Base-by-base conservation (phyloP, 1,140 invertebrate species). In the Zelostemma sp. region DNA sequence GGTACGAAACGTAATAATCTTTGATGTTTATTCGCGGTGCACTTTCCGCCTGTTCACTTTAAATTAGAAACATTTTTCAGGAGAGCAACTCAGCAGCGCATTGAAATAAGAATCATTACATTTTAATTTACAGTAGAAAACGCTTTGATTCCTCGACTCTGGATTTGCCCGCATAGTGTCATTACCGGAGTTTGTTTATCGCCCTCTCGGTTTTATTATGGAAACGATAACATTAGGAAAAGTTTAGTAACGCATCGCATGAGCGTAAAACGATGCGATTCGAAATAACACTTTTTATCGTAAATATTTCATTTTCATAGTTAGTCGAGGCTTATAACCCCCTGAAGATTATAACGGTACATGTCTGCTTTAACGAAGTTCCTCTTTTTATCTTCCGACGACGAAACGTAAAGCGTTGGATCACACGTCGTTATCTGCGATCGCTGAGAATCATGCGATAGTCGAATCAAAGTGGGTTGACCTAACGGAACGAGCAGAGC, bases 371-470 rank as follows among this genome's bases (percentile, higher is more conserved):
- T 58, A 58, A 56, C 49, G 49, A 31, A 54, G 50, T 16, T 69
- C 56, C 49, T 53, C 43, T 61, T 71, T 65, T 61, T 60, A 62
- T 58, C 55, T 53, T 35, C 40, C 54, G 47, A 58, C 53, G 65
- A 61, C 40, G 55, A 62, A 75, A 76, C 70, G 73, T 56, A 72
- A 78, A 79, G 76, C 75, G 62, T 79, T 79, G 74, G 71, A 76
- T 75, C 70, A 65, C 73, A 61, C 63, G 64, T 80, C 75, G 75
- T 80, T 81, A 80, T 82, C 76, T 67, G 65, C 15, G 63, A 68
- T 75, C 74, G 72, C 68, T 60, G 18, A 55, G 53, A 63, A 53
- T 68, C 57, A 67, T 47, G 51, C 54, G 66, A 55, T 68, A 68
- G 55, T 57, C 63, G 68, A 74, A 55, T 35, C 51, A 45, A 63